Evolutionary conservation across 1,140 invertebrate species (phyloP), one percentile per base, ranked within the genome.

Genomic region (Yoshiicerus persimilis): DNA sequence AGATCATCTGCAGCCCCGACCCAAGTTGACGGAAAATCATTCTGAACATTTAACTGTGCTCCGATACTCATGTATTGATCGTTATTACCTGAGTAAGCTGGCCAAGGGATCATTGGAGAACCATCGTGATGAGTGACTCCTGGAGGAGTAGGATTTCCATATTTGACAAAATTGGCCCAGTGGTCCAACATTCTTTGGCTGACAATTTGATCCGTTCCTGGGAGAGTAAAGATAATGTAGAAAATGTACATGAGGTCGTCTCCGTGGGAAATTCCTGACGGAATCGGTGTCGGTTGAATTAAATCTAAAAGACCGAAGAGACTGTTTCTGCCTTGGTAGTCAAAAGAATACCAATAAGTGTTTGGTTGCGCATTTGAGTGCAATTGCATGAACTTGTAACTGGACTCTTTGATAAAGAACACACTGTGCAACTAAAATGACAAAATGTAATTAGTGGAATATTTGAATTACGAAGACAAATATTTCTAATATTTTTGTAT

Each of bases 211-310:
- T 80, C 75, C 8, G 20, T 80, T 36, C 83, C 83, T n/a, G 75
- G 75, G 6, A 80, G 34, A n/a, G 75, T 80, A 20, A 80, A 80
- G 23, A 80, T 34, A 16, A 80, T 36, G 32, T 80, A 80, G 75
- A 80, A 80, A 36, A 80, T 80, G 75, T 80, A 80, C 75, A 80
- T 80, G 6, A 80, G 75, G 11, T 80, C 75, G 38, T 91, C 91
- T 27, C 89, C 87, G 20, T 80, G 75, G 23, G 75, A 38, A 23
- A 80, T 80, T 80, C 75, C 75, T n/a, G 27, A 4, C 4, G 75
- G 75, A n/a, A 80, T 34, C 23, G 75, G 75, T 10, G 75, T 80
- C 5, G 75, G 75, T 1, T 32, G 32, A 6, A 80, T 10, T 4
- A 80, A n/a, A 38, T 80, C 34, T n/a, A 80, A 38, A 9, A 80